Conservation (phyloP, 2,113 vertebrate species). For the Noturus placidus region DNA sequence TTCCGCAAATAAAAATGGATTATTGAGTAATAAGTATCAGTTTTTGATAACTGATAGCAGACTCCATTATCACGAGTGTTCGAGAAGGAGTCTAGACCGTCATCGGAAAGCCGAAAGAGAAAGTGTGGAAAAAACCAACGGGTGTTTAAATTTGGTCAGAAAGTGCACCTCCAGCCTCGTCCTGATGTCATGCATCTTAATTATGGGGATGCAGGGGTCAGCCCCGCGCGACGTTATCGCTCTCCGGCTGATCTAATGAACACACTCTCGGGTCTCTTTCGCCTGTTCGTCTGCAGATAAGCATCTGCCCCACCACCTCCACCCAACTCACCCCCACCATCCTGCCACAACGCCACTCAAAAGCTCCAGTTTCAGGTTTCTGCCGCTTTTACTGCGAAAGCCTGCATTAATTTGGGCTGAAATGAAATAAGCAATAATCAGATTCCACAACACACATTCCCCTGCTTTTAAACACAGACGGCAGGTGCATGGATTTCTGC, state of each 20-base stretch:
- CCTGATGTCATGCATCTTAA: constrained; percentile 64
- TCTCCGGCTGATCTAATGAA: constrained; percentile 53
- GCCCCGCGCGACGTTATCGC: constrained; percentile 51
- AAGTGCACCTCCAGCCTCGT: constrained; percentile 55
- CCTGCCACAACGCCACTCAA: constrained; percentile 42
- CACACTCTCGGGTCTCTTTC: constrained; percentile 59
- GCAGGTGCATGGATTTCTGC: constrained; percentile 9
- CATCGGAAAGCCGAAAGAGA: constrained; percentile 37
- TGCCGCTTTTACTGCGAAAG: constrained; percentile 41
- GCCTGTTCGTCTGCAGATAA: constrained; percentile 50
- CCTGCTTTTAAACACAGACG: constrained; percentile 36
- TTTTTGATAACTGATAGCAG: neutral
- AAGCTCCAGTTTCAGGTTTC: constrained; percentile 59
- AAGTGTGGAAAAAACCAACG: constrained; percentile 33
- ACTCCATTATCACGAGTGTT: neutral
- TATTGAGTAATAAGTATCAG: neutral
- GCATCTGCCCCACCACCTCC: constrained; percentile 39
- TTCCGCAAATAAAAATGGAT: neutral
- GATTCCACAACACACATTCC: constrained; percentile 51
- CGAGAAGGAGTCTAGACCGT: neutral
- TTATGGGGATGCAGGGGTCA: constrained; percentile 58
- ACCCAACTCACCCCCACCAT: neutral
- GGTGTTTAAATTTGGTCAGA: constrained; percentile 49
- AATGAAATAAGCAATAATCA: constrained; percentile 56
- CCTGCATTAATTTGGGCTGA: constrained; percentile 50